These are phyloP conservation scores for Rotaria socialis DNA, from an alignment of 2,888 invertebrate genomes.

Conservation along the genomic window DNA sequence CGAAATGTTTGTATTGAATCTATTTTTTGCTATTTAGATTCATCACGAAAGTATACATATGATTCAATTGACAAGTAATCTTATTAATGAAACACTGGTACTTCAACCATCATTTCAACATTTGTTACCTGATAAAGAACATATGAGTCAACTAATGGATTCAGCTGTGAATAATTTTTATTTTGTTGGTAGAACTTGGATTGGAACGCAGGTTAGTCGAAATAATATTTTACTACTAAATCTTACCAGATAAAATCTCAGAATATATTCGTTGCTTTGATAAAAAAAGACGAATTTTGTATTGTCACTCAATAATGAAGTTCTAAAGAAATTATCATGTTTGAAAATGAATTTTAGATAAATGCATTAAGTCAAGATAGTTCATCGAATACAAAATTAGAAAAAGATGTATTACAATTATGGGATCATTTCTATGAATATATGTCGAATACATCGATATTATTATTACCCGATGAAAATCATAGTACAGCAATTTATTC, in stretches of 20 bases:
- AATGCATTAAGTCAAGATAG: background rate
- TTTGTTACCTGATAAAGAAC: conserved; percentile 77
- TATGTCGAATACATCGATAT: background rate
- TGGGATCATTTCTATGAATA: conserved; percentile 35
- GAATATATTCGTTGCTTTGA: background rate
- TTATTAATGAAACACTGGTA: conserved; percentile 72
- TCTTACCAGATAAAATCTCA: background rate
- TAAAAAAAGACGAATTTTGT: background rate
- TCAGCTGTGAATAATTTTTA: conserved; percentile 77
- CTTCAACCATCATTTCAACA: conserved; percentile 70
- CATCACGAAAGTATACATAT: conserved; percentile 89
- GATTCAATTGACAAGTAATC: conserved; percentile 78
- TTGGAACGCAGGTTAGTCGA: conserved; percentile 71
- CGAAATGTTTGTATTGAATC: no score
- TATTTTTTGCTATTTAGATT: conserved; percentile 65
- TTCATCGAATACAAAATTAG: background rate
- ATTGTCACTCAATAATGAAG: no score
- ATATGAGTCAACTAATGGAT: conserved; percentile 69
- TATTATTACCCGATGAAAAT: background rate
- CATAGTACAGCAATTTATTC: background rate
- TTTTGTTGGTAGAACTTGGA: conserved; percentile 81
- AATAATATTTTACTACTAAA: no score
- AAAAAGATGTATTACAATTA: background rate
- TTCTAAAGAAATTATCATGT: no score
- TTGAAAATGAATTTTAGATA: background rate